Evolutionary conservation across 2,797 vertebrate genomes (phyloP).

Genomic region (Buphagus erythrorhynchus): DNA sequence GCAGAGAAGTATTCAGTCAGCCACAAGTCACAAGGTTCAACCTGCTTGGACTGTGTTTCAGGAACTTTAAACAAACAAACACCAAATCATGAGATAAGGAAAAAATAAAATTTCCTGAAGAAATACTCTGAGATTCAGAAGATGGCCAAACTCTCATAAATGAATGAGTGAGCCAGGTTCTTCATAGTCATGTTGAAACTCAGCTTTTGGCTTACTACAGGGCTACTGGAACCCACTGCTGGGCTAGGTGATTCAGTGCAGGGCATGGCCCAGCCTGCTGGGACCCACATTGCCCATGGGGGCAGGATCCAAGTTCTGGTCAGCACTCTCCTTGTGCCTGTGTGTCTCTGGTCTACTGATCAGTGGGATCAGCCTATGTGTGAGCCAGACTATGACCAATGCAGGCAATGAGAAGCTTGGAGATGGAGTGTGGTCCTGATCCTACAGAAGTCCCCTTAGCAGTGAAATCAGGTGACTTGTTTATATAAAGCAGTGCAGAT

Average conservation of each 20-base stretch:
- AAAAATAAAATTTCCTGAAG: neutral
- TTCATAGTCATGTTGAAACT: neutral
- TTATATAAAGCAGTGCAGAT: neutral
- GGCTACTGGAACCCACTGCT: neutral
- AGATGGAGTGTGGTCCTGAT: neutral
- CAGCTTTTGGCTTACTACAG: neutral
- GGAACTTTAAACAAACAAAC: constrained; percentile 29
- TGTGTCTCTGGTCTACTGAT: neutral
- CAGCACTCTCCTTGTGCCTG: neutral
- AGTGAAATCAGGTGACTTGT: neutral
- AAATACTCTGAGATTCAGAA: neutral
- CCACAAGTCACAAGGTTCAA: constrained; percentile 34
- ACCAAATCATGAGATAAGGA: constrained; percentile 12
- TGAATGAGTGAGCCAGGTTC: neutral
- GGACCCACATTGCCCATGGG: neutral
- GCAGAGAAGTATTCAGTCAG: constrained; percentile 27
- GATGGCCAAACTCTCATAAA: neutral
- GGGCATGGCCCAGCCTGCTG: neutral
- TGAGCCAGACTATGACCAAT: neutral
- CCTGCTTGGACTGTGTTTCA: neutral
- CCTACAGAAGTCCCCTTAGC: neutral
- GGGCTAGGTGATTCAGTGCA: neutral
- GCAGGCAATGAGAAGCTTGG: neutral
- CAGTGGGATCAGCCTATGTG: neutral
- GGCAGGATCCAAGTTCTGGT: neutral